A percentile compares a stretch with the other conserved stretches of the same genome.
Conservation (phyloP, 2,113 vertebrate genomes). For the Peucedramus taeniatus region DNA sequence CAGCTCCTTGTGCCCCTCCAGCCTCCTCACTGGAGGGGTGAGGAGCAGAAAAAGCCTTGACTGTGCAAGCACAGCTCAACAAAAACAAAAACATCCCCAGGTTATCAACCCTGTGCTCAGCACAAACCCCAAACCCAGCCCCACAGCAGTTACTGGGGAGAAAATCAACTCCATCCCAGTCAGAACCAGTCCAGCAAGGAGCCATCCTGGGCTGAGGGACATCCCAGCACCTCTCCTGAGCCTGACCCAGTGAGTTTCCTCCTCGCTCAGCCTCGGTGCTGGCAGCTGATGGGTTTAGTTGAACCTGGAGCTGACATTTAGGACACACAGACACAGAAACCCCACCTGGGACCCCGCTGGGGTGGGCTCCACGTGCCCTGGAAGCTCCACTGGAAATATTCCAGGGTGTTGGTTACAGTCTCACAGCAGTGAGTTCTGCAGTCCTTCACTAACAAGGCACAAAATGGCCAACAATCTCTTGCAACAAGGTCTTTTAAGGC, state of each 20-base stretch:
- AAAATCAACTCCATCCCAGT: background rate
- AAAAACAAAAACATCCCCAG: background rate
- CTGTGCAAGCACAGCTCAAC: background rate
- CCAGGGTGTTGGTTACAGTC: background rate
- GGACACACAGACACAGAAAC: background rate
- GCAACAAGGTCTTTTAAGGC: background rate
- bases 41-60: background rate
- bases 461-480: background rate
- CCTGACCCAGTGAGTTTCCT: background rate
- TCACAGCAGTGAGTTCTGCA: background rate
- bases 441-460: background rate
- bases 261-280: background rate
- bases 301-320: background rate
- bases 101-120: background rate
- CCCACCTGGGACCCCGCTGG: fast-evolving
- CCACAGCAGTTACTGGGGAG: background rate
- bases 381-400: background rate
- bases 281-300: background rate
- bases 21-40: background rate
- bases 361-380: fast-evolving
- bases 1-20: background rate
- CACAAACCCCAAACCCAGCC: background rate
- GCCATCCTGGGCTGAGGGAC: background rate
- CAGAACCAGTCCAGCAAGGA: background rate
- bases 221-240: background rate